Evolutionary conservation across 2,888 invertebrate species (phyloP).

Genomic region (Synergus japonicus): DNA sequence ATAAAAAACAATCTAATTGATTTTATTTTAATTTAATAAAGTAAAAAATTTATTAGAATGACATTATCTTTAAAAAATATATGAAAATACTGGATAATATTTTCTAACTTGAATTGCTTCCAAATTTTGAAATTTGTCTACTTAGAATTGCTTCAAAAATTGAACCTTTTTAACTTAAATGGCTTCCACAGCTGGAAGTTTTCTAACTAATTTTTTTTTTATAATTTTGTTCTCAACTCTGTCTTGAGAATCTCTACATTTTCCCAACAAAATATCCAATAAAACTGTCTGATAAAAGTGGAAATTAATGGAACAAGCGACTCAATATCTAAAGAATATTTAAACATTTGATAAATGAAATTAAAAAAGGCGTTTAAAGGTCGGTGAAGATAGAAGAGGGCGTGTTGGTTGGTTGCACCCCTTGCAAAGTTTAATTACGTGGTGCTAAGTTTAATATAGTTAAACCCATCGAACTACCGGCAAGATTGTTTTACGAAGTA

Average conservation of each 20-base stretch:
- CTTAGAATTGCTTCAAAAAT: no score
- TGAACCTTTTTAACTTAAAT: neutral
- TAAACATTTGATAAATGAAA: neutral
- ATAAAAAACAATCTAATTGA: neutral
- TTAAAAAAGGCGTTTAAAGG: neutral
- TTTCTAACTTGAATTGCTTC: neutral
- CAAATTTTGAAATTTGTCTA: neutral
- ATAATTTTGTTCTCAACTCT: no score
- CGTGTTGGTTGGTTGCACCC: constrained; percentile 48
- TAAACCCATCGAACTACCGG: constrained; percentile 69
- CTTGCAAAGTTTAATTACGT: constrained; percentile 73
- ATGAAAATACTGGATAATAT: no score
- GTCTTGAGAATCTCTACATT: no score
- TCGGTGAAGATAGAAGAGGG: neutral
- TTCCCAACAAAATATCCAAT: no score
- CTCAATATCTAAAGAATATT: neutral
- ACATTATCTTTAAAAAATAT: no score
- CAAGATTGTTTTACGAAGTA: constrained; percentile 74
- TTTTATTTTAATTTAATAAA: neutral
- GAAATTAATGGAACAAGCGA: neutral
- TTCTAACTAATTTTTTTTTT: no score
- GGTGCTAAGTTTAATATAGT: constrained; percentile 73
- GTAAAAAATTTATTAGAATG: neutral
- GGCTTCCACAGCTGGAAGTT: neutral
- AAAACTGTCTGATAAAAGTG: no score